Base-by-base conservation (phyloP, 2,888 invertebrate genomes). In the Leucophenga maculata region DNA sequence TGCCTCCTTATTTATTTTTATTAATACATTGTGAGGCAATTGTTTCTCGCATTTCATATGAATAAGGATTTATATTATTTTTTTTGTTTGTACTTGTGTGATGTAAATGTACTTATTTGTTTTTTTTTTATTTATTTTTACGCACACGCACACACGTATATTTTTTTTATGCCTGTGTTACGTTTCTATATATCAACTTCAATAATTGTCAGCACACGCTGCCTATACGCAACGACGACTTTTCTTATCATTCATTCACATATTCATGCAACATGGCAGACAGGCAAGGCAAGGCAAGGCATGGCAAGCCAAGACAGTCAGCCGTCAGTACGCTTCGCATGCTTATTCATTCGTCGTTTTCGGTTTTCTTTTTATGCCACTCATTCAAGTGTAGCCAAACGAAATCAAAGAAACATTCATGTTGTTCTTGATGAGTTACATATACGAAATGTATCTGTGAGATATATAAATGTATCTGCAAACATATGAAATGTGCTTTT, bases 291-390 rank as follows among this genome's bases (percentile, higher is more conserved):
- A n/a, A n/a, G n/a, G n/a, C n/a, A n/a, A n/a, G n/a, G n/a, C n/a
- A n/a, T 62, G 18, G n/a, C 65, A 72, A n/a, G 62, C 66, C 68
- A 32, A 32, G n/a, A n/a, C n/a, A n/a, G n/a, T n/a, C n/a, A n/a
- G n/a, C 31, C 75, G 82, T 73, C 78, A 78, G 79, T 1, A 50
- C 50, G 39, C 11, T 39, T 73, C 75, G 77, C 78, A 80, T 80
- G 82, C 78, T 78, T 74, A 79, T 80, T 79, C 83, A 79, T 79
- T 80, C 81, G 74, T 82, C 78, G 80, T 80, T 79, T 76, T 71
- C 74, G 77, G 72, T 66, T 69, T 68, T 76, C 74, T 75, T 74
- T 26, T 59, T 55, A 50, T 57, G 62, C 72, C 72, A 76, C 70
- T 62, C 77, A 82, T 77, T 80, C 77, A 82, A 82, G 82, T 79